Base-by-base conservation (phyloP, 2,888 invertebrate species). In the Tillus elongatus region DNA sequence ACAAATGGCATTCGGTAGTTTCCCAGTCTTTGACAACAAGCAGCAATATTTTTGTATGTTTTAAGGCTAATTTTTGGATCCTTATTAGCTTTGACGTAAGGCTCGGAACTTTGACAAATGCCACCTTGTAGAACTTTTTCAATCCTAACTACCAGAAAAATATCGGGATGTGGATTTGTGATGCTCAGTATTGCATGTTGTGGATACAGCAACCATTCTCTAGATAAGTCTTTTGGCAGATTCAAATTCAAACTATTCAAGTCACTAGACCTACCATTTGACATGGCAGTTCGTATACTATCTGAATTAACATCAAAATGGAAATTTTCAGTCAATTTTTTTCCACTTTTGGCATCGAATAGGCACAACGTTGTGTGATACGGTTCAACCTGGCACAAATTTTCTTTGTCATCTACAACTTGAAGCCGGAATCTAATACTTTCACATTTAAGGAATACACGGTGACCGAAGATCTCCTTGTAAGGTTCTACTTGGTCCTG, bases 1-100 rank as follows among this genome's bases (percentile, higher is more conserved):
- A 88, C 93, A 64, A 96, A 92, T 1, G 95, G 93, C 89, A 93
- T 95, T 44, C 89, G 75, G 60, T 91, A 92, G 53, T 82, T 82
- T 2, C 91, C 90, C 44, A 93, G 77, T 54, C 89, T 75, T 63
- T 83, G 81, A 52, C 86, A 81, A 63, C 84, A 83, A 28, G 79
- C 74, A 56, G 81, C 80, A 45, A 85, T 83, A 44, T 79, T 77
- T 64, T 82, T 86, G 58, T 89, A 81, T 10, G 88, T 77, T 67
- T 91, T 90, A 27, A 82, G 69, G 1, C 82, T 85, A 35, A 83
- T 67, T 46, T 82, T 76, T 2, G 83, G 79, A 67, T 89, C 88
- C 54, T 83, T 84, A 12, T 81, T 78, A 3, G 79, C 79, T 56
- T 84, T 83, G 16, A 90, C 69, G 64, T 93, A 95, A 0, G 90